Evolutionary conservation across 2,113 vertebrate species (phyloP).

Genomic region (Sardina pilchardus): DNA sequence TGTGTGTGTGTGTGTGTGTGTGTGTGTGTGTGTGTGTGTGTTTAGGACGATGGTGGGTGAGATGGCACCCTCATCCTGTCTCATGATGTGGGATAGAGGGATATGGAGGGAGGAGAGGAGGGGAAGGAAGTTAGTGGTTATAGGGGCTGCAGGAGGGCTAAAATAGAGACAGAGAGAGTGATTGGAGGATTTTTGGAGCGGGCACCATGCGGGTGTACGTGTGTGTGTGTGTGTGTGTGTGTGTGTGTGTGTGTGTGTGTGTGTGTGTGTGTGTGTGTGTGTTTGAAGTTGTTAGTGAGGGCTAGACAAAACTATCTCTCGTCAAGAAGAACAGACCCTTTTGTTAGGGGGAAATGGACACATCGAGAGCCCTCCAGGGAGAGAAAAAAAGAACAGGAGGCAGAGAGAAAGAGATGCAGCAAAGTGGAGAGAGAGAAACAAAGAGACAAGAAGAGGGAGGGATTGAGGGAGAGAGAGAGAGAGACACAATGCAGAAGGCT

Average conservation of each 20-base stretch:
- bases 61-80: constrained; percentile 44
- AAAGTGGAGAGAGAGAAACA: constrained; percentile 38
- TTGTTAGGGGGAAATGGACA: constrained; percentile 67
- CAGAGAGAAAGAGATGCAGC: constrained; percentile 42
- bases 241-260: constrained; percentile 13
- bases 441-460: constrained; percentile 25
- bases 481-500: background rate
- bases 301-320: constrained; percentile 72
- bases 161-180: constrained; percentile 12
- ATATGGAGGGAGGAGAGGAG: constrained; percentile 29
- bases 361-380: constrained; percentile 55
- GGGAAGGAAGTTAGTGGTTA: constrained; percentile 10
- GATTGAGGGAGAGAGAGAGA: constrained; percentile 28
- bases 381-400: constrained; percentile 58
- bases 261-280: background rate
- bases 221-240: constrained; percentile 1
- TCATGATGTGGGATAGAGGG: constrained; percentile 32
- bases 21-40: background rate
- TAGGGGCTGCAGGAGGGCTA: background rate
- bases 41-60: background rate
- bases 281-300: constrained; percentile 48
- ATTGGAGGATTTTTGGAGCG: constrained; percentile 26
- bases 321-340: constrained; percentile 55
- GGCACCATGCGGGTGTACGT: constrained; percentile 4
- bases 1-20: background rate